A percentile compares a stretch with the other conserved stretches of the same genome.
phyloP scores from a whole-genome alignment of 37 sponge, comb jelly and placozoan species.

The Halisarca cf. caerulea region DNA sequence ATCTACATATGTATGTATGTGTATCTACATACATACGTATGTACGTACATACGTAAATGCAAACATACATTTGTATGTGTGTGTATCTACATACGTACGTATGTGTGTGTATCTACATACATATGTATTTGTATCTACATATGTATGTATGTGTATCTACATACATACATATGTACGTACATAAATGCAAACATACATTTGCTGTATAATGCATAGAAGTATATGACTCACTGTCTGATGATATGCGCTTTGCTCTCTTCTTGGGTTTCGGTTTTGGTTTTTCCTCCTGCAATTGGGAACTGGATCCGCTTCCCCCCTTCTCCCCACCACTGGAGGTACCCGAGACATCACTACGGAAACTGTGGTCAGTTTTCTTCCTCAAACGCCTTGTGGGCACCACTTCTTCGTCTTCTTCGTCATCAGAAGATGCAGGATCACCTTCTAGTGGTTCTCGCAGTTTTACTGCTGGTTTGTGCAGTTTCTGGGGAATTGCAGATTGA shows the following conservation, averaged over 20 bases:
- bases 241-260: background rate
- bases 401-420: too few relatives aligned
- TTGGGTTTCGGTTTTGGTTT: background rate
- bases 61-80: background rate
- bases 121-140: background rate
- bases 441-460: too few relatives aligned
- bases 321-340: constrained; percentile 19
- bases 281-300: background rate
- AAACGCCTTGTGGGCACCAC: background rate
- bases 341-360: background rate
- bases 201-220: background rate
- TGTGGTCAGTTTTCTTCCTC: background rate
- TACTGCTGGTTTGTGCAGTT: too few relatives aligned
- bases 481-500: background rate
- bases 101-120: background rate
- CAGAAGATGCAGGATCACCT: too few relatives aligned
- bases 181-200: background rate
- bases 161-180: background rate
- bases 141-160: background rate
- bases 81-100: background rate
- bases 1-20: background rate
- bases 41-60: background rate
- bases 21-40: background rate
- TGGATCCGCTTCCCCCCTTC: constrained; percentile 14
- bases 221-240: background rate